phyloP scores from a whole-genome alignment of 2,888 invertebrate genomes.

The Latrodectus hesperus region DNA sequence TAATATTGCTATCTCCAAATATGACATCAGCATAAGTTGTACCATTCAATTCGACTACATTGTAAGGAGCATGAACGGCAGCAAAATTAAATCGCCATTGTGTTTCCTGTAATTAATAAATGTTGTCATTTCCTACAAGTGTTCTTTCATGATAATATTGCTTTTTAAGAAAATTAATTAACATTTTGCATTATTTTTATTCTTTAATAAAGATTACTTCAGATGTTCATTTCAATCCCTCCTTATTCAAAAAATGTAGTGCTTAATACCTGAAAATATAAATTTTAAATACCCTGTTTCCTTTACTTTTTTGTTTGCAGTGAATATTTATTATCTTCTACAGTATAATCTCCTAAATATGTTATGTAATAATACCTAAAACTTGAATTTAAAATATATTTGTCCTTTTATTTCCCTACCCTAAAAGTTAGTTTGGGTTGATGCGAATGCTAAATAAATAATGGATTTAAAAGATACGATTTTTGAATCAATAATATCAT shows the following conservation, averaged over 20 bases:
- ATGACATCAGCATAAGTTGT: constrained; percentile 96
- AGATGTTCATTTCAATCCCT: not conserved
- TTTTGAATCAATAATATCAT: no score
- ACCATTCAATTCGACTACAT: constrained; percentile 91
- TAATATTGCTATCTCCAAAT: constrained; percentile 95
- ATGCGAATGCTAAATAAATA: no score
- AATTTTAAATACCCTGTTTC: no score
- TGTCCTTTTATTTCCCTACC: no score
- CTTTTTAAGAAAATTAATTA: not conserved
- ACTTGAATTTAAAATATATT: no score
- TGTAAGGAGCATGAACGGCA: constrained; percentile 95
- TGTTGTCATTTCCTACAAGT: not conserved
- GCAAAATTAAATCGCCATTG: constrained; percentile 94
- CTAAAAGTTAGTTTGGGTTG: no score
- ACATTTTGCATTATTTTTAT: not conserved
- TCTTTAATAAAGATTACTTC: not conserved
- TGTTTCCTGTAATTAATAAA: constrained; percentile 81
- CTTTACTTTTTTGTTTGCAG: no score
- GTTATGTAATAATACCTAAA: no score
- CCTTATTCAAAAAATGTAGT: not conserved
- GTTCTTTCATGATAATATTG: not conserved
- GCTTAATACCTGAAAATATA: not conserved
- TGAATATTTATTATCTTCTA: no score
- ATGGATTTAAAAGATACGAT: no score
- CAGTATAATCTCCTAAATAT: no score